Conservation (phyloP, 2,888 invertebrate genomes). For the Chesias legatella region DNA sequence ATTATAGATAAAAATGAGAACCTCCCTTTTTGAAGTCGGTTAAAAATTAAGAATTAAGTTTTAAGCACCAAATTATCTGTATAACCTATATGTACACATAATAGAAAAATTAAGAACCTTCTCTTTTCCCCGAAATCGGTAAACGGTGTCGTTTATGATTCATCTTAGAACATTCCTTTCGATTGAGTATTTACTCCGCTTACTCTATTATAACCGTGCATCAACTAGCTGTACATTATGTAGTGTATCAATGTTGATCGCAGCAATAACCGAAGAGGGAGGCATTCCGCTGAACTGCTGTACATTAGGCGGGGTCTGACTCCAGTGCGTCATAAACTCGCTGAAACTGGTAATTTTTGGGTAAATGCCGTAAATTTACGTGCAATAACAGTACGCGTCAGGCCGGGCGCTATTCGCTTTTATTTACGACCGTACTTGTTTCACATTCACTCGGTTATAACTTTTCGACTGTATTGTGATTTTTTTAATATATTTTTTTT, state of each 20-base stretch:
- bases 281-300: constrained; percentile 32
- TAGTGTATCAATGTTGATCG: constrained; percentile 33
- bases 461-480: constrained; percentile 71
- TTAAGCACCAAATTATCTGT: too few relatives aligned
- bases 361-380: constrained; percentile 67
- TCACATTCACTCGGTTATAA: constrained; percentile 70
- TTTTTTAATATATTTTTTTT: constrained; percentile 57
- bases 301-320: constrained; percentile 36
- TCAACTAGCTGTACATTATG: constrained; percentile 27
- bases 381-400: constrained; percentile 68
- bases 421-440: constrained; percentile 78
- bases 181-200: constrained; percentile 13
- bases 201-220: constrained; percentile 17
- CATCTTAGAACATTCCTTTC: too few relatives aligned
- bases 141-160: too few relatives aligned
- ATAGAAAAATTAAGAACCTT: too few relatives aligned
- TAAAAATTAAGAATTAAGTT: too few relatives aligned
- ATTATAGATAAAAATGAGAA: too few relatives aligned
- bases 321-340: constrained; percentile 58
- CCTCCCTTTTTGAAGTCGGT: too few relatives aligned
- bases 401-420: constrained; percentile 70
- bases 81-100: too few relatives aligned
- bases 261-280: constrained; percentile 33
- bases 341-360: constrained; percentile 66
- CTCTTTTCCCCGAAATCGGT: too few relatives aligned